Evolutionary conservation across 1,140 invertebrate species (phyloP), one percentile per base, ranked within the genome.

Genomic region (Pseudomyrmex dendroicus): DNA sequence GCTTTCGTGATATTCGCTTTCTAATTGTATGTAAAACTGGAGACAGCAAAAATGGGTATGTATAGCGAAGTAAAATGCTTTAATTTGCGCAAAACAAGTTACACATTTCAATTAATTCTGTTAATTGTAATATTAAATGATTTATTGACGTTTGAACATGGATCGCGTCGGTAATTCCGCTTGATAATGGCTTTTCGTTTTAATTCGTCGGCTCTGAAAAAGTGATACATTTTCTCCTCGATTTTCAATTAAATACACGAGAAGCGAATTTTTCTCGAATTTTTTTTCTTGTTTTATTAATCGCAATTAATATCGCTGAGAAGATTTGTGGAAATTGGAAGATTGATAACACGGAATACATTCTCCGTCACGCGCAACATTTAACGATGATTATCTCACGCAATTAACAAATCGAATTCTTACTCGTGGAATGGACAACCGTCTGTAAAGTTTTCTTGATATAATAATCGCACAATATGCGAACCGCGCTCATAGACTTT

Each of bases 391-490:
- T 87, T 83, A 89, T 86, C 74, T 63, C 64, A 50, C 25, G 86
- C 80, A 90, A 90, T 89, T 85, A 89, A 80, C 77, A 82, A 63
- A 61, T 57, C 85, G 80, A 83, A 86, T 86, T 62, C 52, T 25
- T 22, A 48, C 25, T 15, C 25, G 25, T 35, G 52, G 9, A 35
- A 52, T 25, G 35, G 13, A 20, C 63, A 48, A 77, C 22, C 57
- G 56, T 20, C 20, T 56, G 78, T 13, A 77, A 89, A 88, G 80
- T 88, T 89, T 83, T 66, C 84, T 90, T 86, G 86, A 89, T 89
- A 90, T 89, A 88, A 90, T 90, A 90, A 89, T 89, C 89, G 84
- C 88, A 35, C 35, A 88, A 90, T 87, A 89, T 85, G 62, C 63
- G 52, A 20, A 48, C 52, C 68, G 54, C 68, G 54, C 62, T 57